These are phyloP conservation scores for Eremophila alpestris DNA, from an alignment of 2,797 vertebrate genomes.

Conservation along the genomic window DNA sequence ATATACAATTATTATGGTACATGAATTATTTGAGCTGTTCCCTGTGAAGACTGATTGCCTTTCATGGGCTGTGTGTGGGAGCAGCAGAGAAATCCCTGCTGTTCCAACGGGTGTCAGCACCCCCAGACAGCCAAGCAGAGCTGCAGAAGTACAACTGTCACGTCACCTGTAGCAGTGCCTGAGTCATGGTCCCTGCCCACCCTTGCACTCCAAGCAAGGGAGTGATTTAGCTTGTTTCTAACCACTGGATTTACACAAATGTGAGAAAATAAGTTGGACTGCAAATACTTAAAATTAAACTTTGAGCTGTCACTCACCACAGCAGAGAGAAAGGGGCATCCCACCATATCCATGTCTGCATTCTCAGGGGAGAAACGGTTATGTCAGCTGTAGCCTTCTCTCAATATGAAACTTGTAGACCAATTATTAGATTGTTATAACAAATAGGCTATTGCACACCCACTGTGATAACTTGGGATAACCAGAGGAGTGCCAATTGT, in stretches of 20 bases:
- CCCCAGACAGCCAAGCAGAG: not conserved
- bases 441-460: not conserved
- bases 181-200: not conserved
- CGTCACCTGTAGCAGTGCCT: not conserved
- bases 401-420: not conserved
- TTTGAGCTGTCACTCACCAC: not conserved
- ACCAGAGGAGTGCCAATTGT: not conserved
- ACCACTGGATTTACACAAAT: not conserved
- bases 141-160: not conserved
- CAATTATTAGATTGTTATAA: not conserved
- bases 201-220: not conserved
- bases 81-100: slow-evolving; percentile 2
- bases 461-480: not conserved
- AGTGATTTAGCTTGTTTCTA: not conserved
- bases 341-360: fast-evolving
- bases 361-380: not conserved
- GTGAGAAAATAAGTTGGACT: not conserved
- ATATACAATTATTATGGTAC: slow-evolving; percentile 31
- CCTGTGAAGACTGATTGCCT: slow-evolving; percentile 4
- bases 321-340: not conserved
- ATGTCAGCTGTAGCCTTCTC: not conserved
- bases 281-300: not conserved
- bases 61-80: not conserved
- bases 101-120: not conserved
- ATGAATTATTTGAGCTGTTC: slow-evolving; percentile 50